These are phyloP conservation scores for Delichon dasypus DNA, from an alignment of 2,797 vertebrate species.

Conservation along the genomic window DNA sequence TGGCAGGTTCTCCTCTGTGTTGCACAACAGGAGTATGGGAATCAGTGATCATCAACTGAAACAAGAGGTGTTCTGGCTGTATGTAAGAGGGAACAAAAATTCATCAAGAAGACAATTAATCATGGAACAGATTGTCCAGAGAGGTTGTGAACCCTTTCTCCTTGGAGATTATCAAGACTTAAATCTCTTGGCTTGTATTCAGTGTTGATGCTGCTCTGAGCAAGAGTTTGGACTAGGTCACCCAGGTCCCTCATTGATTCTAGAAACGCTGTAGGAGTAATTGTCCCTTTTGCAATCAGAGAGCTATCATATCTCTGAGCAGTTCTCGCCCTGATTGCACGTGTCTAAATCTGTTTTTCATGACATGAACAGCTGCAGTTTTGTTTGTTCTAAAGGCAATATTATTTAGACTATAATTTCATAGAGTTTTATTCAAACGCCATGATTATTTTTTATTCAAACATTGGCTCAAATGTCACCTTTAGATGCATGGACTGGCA, in stretches of 20 bases:
- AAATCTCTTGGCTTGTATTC: not conserved
- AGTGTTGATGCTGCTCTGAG: not conserved
- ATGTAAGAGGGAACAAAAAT: not conserved
- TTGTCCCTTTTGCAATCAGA: slow-evolving; percentile 16
- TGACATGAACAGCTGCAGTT: slow-evolving; percentile 5
- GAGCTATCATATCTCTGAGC: not conserved
- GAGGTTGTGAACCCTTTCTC: not conserved
- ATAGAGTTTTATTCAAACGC: not conserved
- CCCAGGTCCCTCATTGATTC: not conserved
- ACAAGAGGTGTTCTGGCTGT: not conserved
- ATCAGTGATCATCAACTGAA: not conserved
- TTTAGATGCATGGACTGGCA: not conserved
- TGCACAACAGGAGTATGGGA: not conserved
- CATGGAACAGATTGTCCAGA: not conserved
- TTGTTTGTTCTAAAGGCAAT: slow-evolving; percentile 19
- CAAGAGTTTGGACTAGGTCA: not conserved
- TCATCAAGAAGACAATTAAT: not conserved
- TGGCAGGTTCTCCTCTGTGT: not conserved
- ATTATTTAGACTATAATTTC: slow-evolving; percentile 5
- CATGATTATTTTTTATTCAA: slow-evolving; percentile 28
- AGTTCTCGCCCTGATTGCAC: slow-evolving; percentile 3
- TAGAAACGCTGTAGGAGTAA: not conserved
- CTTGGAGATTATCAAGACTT: not conserved
- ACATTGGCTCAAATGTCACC: not conserved
- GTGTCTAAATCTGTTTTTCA: slow-evolving; percentile 7